These are phyloP conservation scores for Colistium nudipinnis DNA, from an alignment of 2,113 vertebrate species.

Conservation along the genomic window DNA sequence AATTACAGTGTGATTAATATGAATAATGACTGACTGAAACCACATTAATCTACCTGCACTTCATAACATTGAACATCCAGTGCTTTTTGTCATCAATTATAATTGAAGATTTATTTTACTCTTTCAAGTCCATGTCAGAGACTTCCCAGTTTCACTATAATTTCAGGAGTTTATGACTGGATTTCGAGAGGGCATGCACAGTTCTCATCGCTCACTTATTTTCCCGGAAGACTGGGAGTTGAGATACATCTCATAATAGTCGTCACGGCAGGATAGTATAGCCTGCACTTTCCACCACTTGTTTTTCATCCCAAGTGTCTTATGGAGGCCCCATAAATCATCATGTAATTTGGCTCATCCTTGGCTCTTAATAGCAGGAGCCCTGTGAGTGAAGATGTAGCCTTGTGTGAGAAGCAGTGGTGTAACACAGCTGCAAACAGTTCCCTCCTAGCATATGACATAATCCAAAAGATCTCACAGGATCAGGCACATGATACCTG, in stretches of 20 bases:
- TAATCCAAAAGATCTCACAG: slow-evolving; percentile 43
- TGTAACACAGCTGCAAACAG: slow-evolving; percentile 50
- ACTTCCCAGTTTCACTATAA: slow-evolving; percentile 1
- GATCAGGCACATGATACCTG: slow-evolving; percentile 46
- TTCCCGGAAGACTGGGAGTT: slow-evolving; percentile 16
- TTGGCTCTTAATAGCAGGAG: slow-evolving; percentile 53
- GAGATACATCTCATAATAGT: slow-evolving; percentile 42
- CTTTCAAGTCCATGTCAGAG: slow-evolving; percentile 10
- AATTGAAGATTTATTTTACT: background rate
- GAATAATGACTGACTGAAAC: too few relatives aligned
- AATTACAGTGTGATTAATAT: slow-evolving; percentile 37
- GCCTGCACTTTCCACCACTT: slow-evolving; percentile 33
- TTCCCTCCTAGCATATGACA: slow-evolving; percentile 38
- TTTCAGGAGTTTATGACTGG: slow-evolving; percentile 1
- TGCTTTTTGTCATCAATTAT: background rate
- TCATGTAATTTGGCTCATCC: slow-evolving; percentile 62
- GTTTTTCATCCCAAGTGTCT: slow-evolving; percentile 43
- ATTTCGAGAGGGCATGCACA: background rate
- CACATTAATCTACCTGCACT: background rate
- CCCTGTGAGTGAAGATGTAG: slow-evolving; percentile 28
- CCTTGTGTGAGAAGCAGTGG: slow-evolving; percentile 9
- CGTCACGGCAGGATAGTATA: slow-evolving; percentile 13
- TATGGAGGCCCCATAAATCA: slow-evolving; percentile 70
- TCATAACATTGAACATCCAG: background rate
- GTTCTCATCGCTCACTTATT: slow-evolving; percentile 3